Evolutionary conservation across 1,140 invertebrate species (phyloP).

Genomic region (Triops cancriformis): DNA sequence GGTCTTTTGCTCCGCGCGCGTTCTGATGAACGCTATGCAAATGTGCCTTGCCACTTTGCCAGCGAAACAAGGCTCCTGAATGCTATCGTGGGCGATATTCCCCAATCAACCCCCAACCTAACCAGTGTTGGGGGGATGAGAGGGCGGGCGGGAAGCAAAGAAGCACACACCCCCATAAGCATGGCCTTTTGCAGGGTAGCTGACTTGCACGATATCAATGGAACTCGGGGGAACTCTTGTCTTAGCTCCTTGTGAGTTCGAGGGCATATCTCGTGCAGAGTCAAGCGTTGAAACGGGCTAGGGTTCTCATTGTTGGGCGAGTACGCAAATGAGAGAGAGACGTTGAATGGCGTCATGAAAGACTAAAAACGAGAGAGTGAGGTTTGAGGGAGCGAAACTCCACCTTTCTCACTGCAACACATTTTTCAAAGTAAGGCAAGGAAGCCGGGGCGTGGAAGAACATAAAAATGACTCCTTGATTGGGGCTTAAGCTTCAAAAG

Average conservation of each 20-base stretch:
- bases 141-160: background rate
- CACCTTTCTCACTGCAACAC: background rate
- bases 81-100: constrained; percentile 12
- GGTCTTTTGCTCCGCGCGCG: constrained; percentile 2
- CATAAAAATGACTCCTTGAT: background rate
- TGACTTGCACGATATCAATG: constrained; percentile 5
- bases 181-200: background rate
- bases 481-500: background rate
- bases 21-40: constrained; percentile 13
- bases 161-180: background rate
- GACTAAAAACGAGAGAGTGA: background rate
- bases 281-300: background rate
- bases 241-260: constrained; percentile 12
- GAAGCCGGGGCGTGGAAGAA: background rate
- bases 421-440: background rate
- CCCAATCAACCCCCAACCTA: background rate
- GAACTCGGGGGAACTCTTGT: constrained; percentile 9
- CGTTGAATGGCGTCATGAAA: background rate
- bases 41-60: constrained; percentile 4
- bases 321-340: constrained; percentile 13
- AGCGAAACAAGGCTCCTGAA: background rate
- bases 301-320: background rate
- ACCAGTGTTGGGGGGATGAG: background rate
- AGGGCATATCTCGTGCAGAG: background rate
- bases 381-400: background rate